Evolutionary conservation across 2,888 invertebrate species (phyloP).

Genomic region (Dastarcus helophoroides): DNA sequence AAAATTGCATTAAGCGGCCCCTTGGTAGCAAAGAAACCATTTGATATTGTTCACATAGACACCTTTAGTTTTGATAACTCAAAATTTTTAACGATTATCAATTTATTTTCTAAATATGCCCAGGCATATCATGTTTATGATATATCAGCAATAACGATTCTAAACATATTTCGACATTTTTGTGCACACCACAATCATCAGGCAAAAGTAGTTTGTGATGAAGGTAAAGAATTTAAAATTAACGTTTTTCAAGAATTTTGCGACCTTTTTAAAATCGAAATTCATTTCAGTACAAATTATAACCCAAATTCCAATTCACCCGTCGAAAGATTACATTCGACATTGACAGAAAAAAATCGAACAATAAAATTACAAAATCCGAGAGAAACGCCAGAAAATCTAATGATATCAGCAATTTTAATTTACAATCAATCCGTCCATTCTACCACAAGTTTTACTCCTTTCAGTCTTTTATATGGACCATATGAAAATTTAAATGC

Average conservation of each 20-base stretch:
- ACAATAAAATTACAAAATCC: no score
- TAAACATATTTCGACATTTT: slow-evolving; percentile 7
- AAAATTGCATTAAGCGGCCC: slow-evolving; percentile 3
- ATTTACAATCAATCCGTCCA: slow-evolving; percentile 8
- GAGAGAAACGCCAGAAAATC: slow-evolving; percentile 5
- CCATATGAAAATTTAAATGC: no score
- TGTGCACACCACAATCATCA: slow-evolving; percentile 8
- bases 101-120: slow-evolving; percentile 9
- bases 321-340: slow-evolving; percentile 9
- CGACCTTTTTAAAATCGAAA: slow-evolving; percentile 9
- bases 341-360: no score
- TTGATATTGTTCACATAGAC: slow-evolving; percentile 7
- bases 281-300: slow-evolving; percentile 8
- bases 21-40: slow-evolving; percentile 6
- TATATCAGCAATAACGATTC: slow-evolving; percentile 2
- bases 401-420: slow-evolving; percentile 6
- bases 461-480: no score
- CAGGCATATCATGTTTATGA: slow-evolving; percentile 8
- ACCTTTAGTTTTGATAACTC: slow-evolving; percentile 5
- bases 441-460: no score
- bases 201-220: slow-evolving; percentile 7
- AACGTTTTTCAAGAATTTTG: slow-evolving; percentile 7
- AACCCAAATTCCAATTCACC: slow-evolving; percentile 9
- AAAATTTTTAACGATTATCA: slow-evolving; percentile 7
- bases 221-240: slow-evolving; percentile 9